These are phyloP conservation scores for Melanitta fusca DNA, from an alignment of 2,797 vertebrate species.

Conservation along the genomic window DNA sequence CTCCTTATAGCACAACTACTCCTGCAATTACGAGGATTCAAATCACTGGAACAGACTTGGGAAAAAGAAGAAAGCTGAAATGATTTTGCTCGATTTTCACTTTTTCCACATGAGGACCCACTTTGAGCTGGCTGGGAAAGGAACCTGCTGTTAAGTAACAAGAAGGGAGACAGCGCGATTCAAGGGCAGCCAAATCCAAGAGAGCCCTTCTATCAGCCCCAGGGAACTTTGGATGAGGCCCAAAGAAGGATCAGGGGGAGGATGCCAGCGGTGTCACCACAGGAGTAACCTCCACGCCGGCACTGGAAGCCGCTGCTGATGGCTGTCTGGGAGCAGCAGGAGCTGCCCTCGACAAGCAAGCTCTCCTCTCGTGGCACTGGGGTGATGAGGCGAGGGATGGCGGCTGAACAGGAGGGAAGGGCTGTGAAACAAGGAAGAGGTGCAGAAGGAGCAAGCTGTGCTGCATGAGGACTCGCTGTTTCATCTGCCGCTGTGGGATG, in stretches of 20 bases:
- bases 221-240: background rate
- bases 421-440: background rate
- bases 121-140: constrained; percentile 36
- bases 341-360: background rate
- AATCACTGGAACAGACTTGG: background rate
- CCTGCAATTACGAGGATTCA: background rate
- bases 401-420: accelerated
- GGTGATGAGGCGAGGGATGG: background rate
- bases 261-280: background rate
- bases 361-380: background rate
- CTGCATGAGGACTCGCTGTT: accelerated
- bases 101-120: constrained; percentile 53
- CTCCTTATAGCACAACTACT: background rate
- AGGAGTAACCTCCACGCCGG: too few relatives aligned
- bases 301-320: background rate
- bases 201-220: background rate
- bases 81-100: constrained; percentile 36
- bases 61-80: background rate
- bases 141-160: constrained; percentile 18
- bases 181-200: constrained; percentile 24
- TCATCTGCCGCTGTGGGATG: background rate
- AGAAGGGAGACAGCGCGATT: background rate
- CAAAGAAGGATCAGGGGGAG: background rate
- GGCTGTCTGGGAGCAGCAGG: background rate
- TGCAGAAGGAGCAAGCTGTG: accelerated